Conservation (phyloP, 1,140 invertebrate genomes). For the Pentalonia nigronervosa region DNA sequence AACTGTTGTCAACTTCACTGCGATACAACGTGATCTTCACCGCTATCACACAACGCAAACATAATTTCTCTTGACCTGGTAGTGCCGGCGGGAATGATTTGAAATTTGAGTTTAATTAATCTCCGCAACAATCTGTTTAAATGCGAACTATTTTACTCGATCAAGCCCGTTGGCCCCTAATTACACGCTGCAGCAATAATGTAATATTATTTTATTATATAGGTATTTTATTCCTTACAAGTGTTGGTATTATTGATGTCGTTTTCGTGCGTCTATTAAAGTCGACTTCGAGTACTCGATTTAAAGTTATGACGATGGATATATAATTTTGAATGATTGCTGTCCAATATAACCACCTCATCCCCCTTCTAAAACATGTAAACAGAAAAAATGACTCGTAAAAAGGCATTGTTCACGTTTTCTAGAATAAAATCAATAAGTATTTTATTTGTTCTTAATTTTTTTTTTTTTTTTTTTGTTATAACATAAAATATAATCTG, state of each 20-base stretch:
- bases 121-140: background rate
- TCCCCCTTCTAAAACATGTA: background rate
- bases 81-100: too few relatives aligned
- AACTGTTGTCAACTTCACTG: too few relatives aligned
- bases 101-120: too few relatives aligned
- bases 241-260: background rate
- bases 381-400: background rate
- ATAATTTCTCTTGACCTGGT: too few relatives aligned
- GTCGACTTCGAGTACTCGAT: background rate
- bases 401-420: background rate
- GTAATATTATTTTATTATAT: too few relatives aligned
- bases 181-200: background rate
- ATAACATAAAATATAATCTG: background rate
- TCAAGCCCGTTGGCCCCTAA: background rate
- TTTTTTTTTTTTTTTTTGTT: too few relatives aligned
- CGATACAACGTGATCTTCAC: too few relatives aligned
- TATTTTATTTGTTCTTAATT: background rate
- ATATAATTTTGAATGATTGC: background rate
- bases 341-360: background rate
- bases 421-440: background rate
- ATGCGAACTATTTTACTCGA: background rate
- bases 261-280: background rate
- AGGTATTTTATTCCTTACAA: background rate
- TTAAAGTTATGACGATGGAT: background rate
- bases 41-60: too few relatives aligned